Evolutionary conservation across 2,113 vertebrate species (phyloP).

Genomic region (Megaceryle torquata): DNA sequence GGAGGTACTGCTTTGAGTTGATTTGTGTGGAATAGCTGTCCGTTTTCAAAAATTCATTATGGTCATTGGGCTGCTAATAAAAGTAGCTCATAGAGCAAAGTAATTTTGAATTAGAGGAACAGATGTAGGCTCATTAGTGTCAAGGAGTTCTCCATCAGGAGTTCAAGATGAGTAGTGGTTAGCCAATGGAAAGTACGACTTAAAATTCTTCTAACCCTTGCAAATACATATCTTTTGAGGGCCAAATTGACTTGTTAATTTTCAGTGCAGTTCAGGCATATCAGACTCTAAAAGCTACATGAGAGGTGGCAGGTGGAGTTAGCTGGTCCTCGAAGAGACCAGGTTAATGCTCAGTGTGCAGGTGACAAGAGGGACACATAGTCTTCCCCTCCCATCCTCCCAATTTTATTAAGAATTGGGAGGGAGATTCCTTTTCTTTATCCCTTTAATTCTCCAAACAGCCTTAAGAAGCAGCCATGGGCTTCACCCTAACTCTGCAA

Average conservation of each 20-base stretch:
- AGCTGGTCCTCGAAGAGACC: neutral
- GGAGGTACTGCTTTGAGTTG: constrained; percentile 27
- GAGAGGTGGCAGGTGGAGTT: neutral
- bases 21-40: constrained; percentile 46
- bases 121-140: constrained; percentile 47
- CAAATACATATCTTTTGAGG: neutral
- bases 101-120: constrained; percentile 34
- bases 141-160: constrained; percentile 45
- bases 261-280: neutral
- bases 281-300: neutral
- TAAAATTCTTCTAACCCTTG: neutral
- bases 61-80: constrained; percentile 37
- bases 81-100: constrained; percentile 21
- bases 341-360: neutral
- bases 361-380: too few species aligned
- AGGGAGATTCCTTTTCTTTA: neutral
- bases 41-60: constrained; percentile 40
- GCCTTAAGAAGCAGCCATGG: neutral
- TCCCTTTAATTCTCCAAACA: neutral
- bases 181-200: constrained; percentile 11
- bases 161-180: constrained; percentile 13
- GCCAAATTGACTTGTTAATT: neutral
- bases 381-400: neutral
- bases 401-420: neutral
- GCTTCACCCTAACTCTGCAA: neutral